Percentiles rank a stretch among this genome's conserved stretches.
Evolutionary conservation across 2,113 vertebrate species (phyloP).

Genomic region (Pan paniscus): DNA sequence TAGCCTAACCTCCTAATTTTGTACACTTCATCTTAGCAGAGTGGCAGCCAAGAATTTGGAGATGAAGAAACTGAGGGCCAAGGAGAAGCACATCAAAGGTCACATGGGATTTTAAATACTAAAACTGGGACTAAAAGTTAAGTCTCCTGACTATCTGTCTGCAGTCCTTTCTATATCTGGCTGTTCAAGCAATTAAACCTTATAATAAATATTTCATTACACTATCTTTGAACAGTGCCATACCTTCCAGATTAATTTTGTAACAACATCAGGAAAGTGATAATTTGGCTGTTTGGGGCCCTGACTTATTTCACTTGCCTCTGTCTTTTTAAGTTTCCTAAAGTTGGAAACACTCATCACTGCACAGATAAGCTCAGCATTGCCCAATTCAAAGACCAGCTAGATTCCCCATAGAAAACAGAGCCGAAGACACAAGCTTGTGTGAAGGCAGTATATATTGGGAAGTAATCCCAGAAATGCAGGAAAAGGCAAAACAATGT

Average conservation of each 20-base stretch:
- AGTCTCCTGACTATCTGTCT: background rate
- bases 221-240: background rate
- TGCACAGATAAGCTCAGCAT: background rate
- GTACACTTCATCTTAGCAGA: background rate
- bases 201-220: background rate
- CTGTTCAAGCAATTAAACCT: background rate
- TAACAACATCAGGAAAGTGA: conserved; percentile 5
- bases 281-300: background rate
- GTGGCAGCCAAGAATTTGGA: background rate
- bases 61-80: background rate
- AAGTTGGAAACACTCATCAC: background rate
- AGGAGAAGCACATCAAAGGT: background rate
- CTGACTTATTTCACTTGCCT: conserved; percentile 32
- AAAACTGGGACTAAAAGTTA: background rate
- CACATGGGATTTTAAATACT: background rate
- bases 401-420: background rate
- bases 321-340: background rate
- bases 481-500: background rate
- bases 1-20: background rate
- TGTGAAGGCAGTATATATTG: background rate
- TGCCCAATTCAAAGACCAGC: background rate
- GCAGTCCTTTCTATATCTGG: background rate
- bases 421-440: background rate
- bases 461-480: background rate
- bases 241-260: conserved; percentile 7